These are phyloP conservation scores for Lichenostomus cassidix DNA, from an alignment of 2,113 vertebrate genomes.

Conservation along the genomic window DNA sequence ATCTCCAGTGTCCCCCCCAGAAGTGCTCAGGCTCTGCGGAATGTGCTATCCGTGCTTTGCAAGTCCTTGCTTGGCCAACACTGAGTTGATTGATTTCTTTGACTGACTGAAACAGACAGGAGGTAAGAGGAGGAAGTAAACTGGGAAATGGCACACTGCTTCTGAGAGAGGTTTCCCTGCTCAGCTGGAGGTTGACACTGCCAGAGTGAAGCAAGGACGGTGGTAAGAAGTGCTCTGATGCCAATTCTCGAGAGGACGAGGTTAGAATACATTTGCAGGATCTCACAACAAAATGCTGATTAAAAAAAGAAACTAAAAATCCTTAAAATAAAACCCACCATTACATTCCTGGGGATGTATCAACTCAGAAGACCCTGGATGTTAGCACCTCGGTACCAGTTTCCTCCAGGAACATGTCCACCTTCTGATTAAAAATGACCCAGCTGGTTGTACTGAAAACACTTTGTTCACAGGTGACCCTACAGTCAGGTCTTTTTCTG, in stretches of 20 bases:
- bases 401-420: constrained; percentile 61
- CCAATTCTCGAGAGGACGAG: constrained; percentile 43
- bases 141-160: constrained; percentile 56
- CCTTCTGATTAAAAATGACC: constrained; percentile 58
- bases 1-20: not conserved
- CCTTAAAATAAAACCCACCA: constrained; percentile 36
- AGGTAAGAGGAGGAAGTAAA: constrained; percentile 53
- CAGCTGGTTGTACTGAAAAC: constrained; percentile 48
- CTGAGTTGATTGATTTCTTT: constrained; percentile 34
- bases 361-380: constrained; percentile 64
- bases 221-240: constrained; percentile 56
- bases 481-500: constrained; percentile 28
- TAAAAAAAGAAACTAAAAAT: constrained; percentile 48
- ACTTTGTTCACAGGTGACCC: constrained; percentile 58
- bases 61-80: constrained; percentile 32
- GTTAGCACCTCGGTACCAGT: constrained; percentile 49
- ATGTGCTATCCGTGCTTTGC: not conserved
- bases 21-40: not conserved
- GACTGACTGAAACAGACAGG: constrained; percentile 40
- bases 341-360: constrained; percentile 56
- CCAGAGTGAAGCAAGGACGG: constrained; percentile 7
- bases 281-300: constrained; percentile 62
- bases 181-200: constrained; percentile 23
- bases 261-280: constrained; percentile 61
- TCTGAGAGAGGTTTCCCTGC: constrained; percentile 40